Percentiles rank a stretch among this genome's conserved stretches.
Conservation (phyloP, 2,113 vertebrate genomes). For the Tupaia chinensis region DNA sequence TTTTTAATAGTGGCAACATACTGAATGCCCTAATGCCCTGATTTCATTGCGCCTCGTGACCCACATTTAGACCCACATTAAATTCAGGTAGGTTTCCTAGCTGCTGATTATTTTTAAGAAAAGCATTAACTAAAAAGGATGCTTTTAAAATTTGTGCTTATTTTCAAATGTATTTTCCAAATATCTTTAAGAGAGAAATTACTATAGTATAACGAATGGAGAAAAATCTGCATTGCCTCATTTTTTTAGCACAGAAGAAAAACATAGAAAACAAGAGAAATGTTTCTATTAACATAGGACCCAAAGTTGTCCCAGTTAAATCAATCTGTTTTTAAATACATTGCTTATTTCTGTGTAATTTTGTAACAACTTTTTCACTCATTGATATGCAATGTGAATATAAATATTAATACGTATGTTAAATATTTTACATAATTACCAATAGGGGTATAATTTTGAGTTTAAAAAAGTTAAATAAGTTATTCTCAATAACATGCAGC, state of each 20-base stretch:
- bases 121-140: slow-evolving; percentile 50
- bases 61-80: not conserved
- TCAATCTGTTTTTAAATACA: slow-evolving; percentile 40
- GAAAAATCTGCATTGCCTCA: not conserved
- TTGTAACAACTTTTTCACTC: slow-evolving; percentile 29
- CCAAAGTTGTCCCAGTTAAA: not conserved
- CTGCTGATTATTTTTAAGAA: slow-evolving; percentile 1
- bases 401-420: slow-evolving; percentile 48
- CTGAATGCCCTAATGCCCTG: not conserved
- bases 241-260: not conserved
- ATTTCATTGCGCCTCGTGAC: slow-evolving; percentile 33
- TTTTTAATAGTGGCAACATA: slow-evolving; percentile 53
- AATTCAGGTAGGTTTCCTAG: slow-evolving; percentile 58
- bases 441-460: slow-evolving; percentile 47
- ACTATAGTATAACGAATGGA: not conserved
- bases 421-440: not conserved
- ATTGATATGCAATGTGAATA: not conserved
- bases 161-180: slow-evolving; percentile 54
- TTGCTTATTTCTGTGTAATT: not conserved
- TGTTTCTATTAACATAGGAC: not conserved
- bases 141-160: slow-evolving; percentile 37
- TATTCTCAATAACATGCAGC: not conserved
- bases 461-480: slow-evolving; percentile 16
- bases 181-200: not conserved
- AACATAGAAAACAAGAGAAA: not conserved